phyloP scores from a whole-genome alignment of 2,888 invertebrate genomes.

The Sussaba pulchella region DNA sequence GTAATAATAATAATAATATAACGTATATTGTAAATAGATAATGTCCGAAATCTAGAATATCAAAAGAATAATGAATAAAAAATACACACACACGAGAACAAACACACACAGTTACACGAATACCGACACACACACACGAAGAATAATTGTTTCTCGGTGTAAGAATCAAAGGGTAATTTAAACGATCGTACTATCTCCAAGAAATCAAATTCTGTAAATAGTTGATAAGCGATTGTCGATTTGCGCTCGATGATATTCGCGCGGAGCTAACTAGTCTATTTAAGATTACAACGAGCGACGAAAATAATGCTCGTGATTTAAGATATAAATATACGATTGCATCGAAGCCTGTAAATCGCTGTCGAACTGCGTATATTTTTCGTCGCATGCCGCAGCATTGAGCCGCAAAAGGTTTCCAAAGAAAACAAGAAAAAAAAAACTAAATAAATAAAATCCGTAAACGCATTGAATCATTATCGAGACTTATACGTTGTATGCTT shows the following conservation, averaged over 20 bases:
- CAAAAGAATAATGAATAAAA: not conserved
- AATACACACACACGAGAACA: not conserved
- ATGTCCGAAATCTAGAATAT: constrained; percentile 52
- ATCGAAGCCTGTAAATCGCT: constrained; percentile 2
- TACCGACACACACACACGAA: not conserved
- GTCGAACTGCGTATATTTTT: not conserved
- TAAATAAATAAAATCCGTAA: constrained; percentile 55
- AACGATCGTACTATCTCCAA: constrained; percentile 59
- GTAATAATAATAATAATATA: constrained; percentile 25
- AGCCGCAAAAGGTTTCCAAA: constrained; percentile 1
- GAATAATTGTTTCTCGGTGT: constrained; percentile 58
- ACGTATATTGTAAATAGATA: constrained; percentile 59
- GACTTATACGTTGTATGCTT: constrained; percentile 51
- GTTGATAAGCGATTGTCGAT: constrained; percentile 68
- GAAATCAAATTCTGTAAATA: constrained; percentile 74
- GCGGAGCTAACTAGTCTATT: constrained; percentile 25
- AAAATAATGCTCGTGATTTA: constrained; percentile 18
- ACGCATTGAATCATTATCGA: constrained; percentile 54
- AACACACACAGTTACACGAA: not conserved
- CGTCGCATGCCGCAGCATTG: constrained; percentile 49
- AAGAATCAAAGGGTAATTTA: constrained; percentile 63
- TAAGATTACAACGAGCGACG: constrained; percentile 45
- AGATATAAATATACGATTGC: not conserved
- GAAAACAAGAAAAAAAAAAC: constrained; percentile 14
- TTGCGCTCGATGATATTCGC: constrained; percentile 47